phyloP scores from a whole-genome alignment of 2,888 invertebrate species.

The Galerucella pusilla region DNA sequence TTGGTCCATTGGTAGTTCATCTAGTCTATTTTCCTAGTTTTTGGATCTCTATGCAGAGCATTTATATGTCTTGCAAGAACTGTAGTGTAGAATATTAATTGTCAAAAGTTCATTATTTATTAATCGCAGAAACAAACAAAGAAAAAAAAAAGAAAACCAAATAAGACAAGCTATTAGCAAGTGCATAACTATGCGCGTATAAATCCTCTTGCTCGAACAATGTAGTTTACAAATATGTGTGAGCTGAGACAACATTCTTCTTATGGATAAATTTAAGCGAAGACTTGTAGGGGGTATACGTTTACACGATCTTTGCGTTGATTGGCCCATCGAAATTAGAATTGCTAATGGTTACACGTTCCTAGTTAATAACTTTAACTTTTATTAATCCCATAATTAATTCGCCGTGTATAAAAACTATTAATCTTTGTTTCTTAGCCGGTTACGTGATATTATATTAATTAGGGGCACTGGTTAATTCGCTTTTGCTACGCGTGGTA shows the following conservation, averaged over 20 bases:
- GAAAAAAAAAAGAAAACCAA: background rate
- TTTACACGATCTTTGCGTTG: background rate
- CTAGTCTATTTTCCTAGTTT: too few relatives aligned
- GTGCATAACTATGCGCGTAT: background rate
- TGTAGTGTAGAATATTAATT: background rate
- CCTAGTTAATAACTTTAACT: background rate
- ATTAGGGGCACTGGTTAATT: background rate
- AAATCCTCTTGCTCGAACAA: background rate
- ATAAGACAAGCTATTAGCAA: slow-evolving; percentile 4
- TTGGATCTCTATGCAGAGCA: too few relatives aligned
- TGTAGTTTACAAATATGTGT: background rate
- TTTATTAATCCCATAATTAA: slow-evolving; percentile 1
- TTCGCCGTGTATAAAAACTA: slow-evolving; percentile 2
- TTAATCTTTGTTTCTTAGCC: background rate
- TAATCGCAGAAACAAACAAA: background rate
- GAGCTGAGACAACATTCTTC: background rate
- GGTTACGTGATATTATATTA: background rate
- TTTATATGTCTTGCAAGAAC: too few relatives aligned
- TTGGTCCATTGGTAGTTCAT: too few relatives aligned
- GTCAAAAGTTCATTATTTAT: slow-evolving; percentile 4
- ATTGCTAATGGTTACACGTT: background rate
- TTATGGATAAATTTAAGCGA: background rate
- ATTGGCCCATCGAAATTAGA: slow-evolving; percentile 5
- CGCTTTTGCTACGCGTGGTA: background rate
- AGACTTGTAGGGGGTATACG: background rate